Base-by-base conservation (phyloP, 2,797 vertebrate species). In the Melanotaenia maccullochi region DNA sequence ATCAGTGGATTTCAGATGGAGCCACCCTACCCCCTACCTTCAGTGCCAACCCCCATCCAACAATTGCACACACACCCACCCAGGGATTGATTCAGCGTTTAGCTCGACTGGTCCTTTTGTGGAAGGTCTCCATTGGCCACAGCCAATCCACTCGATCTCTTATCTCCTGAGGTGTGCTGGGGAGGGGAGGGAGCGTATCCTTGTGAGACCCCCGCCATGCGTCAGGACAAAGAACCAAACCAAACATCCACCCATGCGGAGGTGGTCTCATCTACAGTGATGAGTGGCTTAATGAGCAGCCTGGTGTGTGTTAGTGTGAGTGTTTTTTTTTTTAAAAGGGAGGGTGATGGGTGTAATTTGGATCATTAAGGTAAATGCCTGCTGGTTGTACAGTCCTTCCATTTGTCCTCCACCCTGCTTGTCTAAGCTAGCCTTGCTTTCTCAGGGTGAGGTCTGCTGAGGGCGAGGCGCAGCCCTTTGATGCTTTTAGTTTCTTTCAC, bases 281-380 rank as follows among this genome's bases (percentile, higher is more conserved):
- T 76, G 78, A 78, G 82, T 44, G 86, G 73, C 66, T 60, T 88
- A 88, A 90, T 90, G 83, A 86, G 82, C 68, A 61, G 72, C 78
- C 70, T 60, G 79, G 51, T 76, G 78, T 72, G 81, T 70, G 70
- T 68, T 38, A 56, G 68, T 69, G 63, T 62, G 28, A 49, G 66
- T 75, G 64, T 79, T 12, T 40, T 12, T 83, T 78, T 36, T 3
- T 44, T 83, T 82, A 75, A 77, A 82, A 85, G 71, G 78, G 83
- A 78, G 75, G 75, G 68, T 73, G 83, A 73, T 83, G 66, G 71
- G 59, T 68, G 74, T 87, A 88, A 89, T 89, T 89, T 36, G 36
- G 79, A 67, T 89, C 79, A 91, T 92, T 90, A 85, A 90, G 87
- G 90, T 90, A 90, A 85, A 86, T 66, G 78, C 77, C 82, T 89